Evolutionary conservation across 2,888 invertebrate genomes (phyloP), one percentile per base, ranked within the genome.

Genomic region (Agelastica alni): DNA sequence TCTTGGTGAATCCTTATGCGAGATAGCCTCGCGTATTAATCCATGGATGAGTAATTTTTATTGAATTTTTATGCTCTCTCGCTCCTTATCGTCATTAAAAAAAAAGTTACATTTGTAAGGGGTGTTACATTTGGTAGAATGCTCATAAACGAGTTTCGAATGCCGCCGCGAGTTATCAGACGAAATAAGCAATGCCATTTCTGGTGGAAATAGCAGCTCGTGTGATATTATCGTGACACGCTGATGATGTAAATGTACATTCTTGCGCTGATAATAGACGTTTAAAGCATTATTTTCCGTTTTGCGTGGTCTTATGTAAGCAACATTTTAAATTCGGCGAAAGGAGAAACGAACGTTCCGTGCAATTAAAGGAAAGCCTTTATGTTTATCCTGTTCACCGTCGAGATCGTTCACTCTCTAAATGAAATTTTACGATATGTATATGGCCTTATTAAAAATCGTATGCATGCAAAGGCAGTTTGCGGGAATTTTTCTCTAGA

Each of bases 191-290:
- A 31, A 48, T 22, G 45, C 44, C 45, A 31, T 52, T 52, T 45
- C 30, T 39, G 44, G 44, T 37, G 18, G 31, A 45, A 52, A 37
- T 37, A 52, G 30, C 54, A 39, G 16, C 36, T 44, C 36, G 30
- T 42, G 36, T 43, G 17, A 49, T 55, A 37, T 55, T 45, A 45
- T 48, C 41, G n/a, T 36, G 49, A 45, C 41, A 41, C 17, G 45
- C 20, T 44, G 51, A 44, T 45, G 49, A 54, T 43, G 48, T 48
- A 47, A 53, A 52, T 52, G 30, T 44, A 49, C 36, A 54, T 54
- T 54, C 48, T 42, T 37, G 32, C 26, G 28, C 47, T 37, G 43
- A 55, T 55, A 55, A 55, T 55, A 49, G 48, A 45, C 49, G 45
- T 49, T 44, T 51, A 31, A 49, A 41, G 44, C 55, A 34, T 46